Evolutionary conservation across 2,113 vertebrate species (phyloP).

Genomic region (Gopherus evgoodei): DNA sequence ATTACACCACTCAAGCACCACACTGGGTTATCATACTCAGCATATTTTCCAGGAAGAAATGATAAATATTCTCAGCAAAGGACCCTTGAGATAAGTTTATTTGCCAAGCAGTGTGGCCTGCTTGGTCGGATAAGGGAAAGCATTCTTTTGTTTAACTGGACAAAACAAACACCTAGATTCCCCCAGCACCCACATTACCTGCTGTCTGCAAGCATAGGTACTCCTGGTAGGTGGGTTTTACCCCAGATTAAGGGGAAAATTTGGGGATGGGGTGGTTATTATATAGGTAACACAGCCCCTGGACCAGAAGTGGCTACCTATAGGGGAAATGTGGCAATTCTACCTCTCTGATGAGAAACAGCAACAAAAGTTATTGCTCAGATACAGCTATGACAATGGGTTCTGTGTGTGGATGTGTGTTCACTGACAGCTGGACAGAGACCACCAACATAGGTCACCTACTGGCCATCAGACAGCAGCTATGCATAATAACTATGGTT

Average conservation of each 20-base stretch:
- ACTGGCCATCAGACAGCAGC: fast-evolving
- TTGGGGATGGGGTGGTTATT: not conserved
- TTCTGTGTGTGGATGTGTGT: not conserved
- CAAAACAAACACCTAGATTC: not conserved
- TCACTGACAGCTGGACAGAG: not conserved
- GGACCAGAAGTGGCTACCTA: not conserved
- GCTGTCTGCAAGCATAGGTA: not conserved
- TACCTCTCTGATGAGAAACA: not conserved
- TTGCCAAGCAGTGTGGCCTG: conserved; percentile 53
- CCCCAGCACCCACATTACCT: not conserved
- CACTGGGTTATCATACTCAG: conserved; percentile 36
- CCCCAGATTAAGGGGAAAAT: not conserved
- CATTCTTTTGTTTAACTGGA: not conserved
- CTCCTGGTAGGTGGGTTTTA: not conserved
- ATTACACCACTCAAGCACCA: conserved; percentile 13
- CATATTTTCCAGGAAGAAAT: conserved; percentile 68
- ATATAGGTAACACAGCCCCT: not conserved
- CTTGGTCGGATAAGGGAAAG: conserved; percentile 26
- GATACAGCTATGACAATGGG: not conserved
- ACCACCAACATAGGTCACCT: not conserved
- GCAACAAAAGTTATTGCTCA: not conserved
- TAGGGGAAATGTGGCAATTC: not conserved
- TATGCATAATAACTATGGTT: not conserved
- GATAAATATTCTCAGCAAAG: conserved; percentile 64
- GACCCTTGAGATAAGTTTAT: conserved; percentile 67